These are phyloP conservation scores for Anguilla japonica DNA, from an alignment of 2,113 vertebrate genomes.

Conservation along the genomic window DNA sequence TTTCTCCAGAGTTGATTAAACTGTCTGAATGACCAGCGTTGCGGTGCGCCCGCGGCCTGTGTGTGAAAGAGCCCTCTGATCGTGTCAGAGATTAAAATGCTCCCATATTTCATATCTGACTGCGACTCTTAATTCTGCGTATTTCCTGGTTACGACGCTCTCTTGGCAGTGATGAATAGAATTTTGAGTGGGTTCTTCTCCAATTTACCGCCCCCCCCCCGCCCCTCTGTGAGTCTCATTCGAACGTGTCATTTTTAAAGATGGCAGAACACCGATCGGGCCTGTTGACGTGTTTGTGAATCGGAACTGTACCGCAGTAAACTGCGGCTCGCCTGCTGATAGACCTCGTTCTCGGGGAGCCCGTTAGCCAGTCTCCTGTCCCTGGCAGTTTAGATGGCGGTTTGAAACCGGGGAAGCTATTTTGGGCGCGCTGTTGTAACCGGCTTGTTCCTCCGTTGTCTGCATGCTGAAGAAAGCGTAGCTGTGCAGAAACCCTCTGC, in stretches of 20 bases:
- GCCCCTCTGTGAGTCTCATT: background rate
- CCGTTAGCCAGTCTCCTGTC: background rate
- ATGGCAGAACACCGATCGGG: background rate
- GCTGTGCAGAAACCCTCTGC: background rate
- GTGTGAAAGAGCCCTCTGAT: background rate
- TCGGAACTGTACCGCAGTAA: background rate
- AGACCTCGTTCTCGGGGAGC: background rate
- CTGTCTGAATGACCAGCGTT: background rate
- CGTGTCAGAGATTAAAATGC: background rate
- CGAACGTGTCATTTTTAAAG: background rate
- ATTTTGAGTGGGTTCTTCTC: background rate
- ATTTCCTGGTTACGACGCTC: background rate
- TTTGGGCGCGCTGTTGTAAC: background rate
- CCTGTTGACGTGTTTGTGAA: background rate
- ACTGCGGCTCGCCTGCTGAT: background rate
- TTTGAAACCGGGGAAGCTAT: background rate
- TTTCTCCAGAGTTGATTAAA: background rate
- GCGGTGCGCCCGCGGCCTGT: background rate
- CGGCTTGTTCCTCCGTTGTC: background rate
- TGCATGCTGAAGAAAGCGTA: background rate
- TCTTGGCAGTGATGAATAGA: background rate
- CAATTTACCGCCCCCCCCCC: background rate
- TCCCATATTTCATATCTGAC: background rate
- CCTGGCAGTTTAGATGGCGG: background rate
- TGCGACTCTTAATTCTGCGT: background rate